Evolutionary conservation across 2,888 invertebrate species (phyloP), one percentile per base, ranked within the genome.

Genomic region (Monochamus alternatus): DNA sequence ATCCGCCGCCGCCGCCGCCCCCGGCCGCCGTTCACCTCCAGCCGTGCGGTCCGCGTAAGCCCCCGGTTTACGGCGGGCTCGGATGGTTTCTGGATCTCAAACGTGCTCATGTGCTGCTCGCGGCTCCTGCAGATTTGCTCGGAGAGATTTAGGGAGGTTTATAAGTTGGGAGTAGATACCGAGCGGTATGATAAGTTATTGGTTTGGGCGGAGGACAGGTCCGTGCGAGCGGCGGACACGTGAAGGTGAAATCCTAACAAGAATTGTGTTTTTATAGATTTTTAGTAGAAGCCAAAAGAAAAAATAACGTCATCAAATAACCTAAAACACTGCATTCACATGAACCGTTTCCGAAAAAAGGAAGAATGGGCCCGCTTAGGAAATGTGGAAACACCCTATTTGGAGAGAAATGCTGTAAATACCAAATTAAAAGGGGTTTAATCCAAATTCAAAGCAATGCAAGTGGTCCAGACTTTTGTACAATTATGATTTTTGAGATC

Each of bases 1-100:
- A 80, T 76, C 74, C 77, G 68, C 65, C n/a, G 74, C 67, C 68
- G 71, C 70, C 59, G 44, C 69, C 58, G 75, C 60, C 78, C 70
- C 59, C 70, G 75, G 75, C 63, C 68, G 38, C 62, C 79, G 75
- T 77, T 87, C 87, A 88, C 88, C 87, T 88, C 85, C 87, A 88
- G 87, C 87, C 88, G 86, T 87, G 88, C 87, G 88, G 87, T 87
- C 87, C 88, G 86, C 86, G 86, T 88, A 88, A 88, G 87, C 87
- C 86, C 83, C 82, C 86, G 88, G 87, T 88, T 88, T 88, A 88
- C 88, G 87, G 87, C 87, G 85, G 83, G 85, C 85, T 87, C 83
- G 85, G 86, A 86, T 87, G 87, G 86, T 86, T 87, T 86, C 86
- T 84, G 87, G 86, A 83, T 82, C 82, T 83, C 82, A 81, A 81